A percentile compares a stretch with the other conserved stretches of the same genome.
These are phyloP conservation scores for Conus ventricosus DNA, from an alignment of 1,140 invertebrate genomes.

Conservation along the genomic window DNA sequence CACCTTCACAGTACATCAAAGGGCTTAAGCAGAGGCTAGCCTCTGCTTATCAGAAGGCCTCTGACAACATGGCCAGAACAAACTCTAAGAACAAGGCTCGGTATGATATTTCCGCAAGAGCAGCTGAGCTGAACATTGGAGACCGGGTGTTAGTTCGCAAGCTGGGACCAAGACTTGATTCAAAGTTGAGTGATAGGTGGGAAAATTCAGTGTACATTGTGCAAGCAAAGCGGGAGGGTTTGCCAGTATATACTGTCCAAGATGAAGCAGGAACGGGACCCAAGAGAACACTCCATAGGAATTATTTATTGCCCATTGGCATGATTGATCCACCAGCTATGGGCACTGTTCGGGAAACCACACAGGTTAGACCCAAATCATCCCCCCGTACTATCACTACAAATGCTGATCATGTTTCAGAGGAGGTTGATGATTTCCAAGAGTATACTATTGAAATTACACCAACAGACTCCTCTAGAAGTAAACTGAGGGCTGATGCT, in stretches of 20 bases:
- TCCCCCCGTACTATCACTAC: not conserved
- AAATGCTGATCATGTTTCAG: not conserved
- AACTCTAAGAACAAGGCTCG: not conserved
- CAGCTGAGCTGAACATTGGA: not conserved
- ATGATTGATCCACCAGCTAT: not conserved
- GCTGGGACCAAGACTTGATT: not conserved
- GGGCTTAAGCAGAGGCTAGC: not conserved
- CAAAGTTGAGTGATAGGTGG: not conserved
- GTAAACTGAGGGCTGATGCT: not conserved
- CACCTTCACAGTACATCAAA: not conserved
- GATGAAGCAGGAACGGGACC: not conserved
- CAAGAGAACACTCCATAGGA: constrained; percentile 2
- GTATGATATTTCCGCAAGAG: not conserved
- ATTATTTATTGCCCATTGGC: constrained; percentile 6
- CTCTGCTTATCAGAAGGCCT: not conserved
- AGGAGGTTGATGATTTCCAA: not conserved
- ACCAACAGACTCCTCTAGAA: not conserved
- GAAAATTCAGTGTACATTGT: constrained; percentile 5
- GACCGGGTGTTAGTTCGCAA: constrained; percentile 16
- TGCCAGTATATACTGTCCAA: constrained; percentile 13
- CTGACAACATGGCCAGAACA: not conserved
- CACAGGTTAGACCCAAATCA: not conserved
- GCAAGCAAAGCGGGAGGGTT: not conserved
- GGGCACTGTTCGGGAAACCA: not conserved
- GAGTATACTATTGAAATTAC: not conserved